Base-by-base conservation (phyloP, 2,113 vertebrate genomes). In the Lepisosteus oculatus region DNA sequence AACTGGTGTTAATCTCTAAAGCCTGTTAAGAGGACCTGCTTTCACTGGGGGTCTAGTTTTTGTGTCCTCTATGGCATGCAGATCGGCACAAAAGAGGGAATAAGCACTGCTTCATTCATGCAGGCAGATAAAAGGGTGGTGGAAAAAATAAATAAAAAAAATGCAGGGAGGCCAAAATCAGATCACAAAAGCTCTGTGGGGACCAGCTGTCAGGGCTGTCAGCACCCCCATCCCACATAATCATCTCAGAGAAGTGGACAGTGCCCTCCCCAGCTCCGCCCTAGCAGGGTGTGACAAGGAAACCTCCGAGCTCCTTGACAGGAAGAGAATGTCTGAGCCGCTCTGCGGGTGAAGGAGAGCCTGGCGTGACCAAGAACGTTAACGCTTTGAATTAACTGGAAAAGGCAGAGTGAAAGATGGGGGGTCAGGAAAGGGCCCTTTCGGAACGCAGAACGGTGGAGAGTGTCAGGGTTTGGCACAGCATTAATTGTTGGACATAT, bases 251-350 rank as follows among this genome's bases (percentile, higher is more conserved):
- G 89, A 92, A 85, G 89, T 86, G 3, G 87, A 89, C 93, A 93
- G 88, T 91, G 65, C 87, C 71, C 85, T 93, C 93, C 93, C 92
- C 93, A 93, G 93, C 91, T 92, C 90, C 92, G 86, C 89, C 88
- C 90, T 82, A 74, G 93, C 95, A 94, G 92, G 86, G 95, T 89
- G 93, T 87, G 90, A 70, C 94, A 90, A 94, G 95, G 94, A 95
- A 95, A 95, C 95, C 95, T 96, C 94, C 90, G 90, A 92, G 93
- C 95, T 89, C 91, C 94, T 89, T 97, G 96, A 98, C 97, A 97
- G 95, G 94, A 93, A 92, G 93, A 96, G 92, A 94, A 95, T 93
- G 95, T 95, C 93, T 91, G 90, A 83, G 89, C 88, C 81, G 90
- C 88, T 90, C 91, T 93, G 94, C 79, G 94, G 93, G 92, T 94